Conservation (phyloP, 2,888 invertebrate species). For the Candidula unifasciata region DNA sequence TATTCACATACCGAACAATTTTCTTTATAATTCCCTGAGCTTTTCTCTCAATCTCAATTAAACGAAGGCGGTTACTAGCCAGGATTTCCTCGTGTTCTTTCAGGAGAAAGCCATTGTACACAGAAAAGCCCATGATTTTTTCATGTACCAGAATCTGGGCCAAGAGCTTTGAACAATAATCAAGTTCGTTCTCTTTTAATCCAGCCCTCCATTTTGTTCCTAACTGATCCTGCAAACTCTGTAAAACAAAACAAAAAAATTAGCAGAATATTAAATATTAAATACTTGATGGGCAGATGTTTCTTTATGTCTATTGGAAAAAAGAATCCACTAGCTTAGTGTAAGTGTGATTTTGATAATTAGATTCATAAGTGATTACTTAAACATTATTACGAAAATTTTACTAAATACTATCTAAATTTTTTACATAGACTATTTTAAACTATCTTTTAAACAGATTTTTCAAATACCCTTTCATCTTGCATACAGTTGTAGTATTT, state of each 20-base stretch:
- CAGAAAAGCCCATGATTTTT: conserved; percentile 43
- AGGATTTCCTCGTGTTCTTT: conserved; percentile 46
- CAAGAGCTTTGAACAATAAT: conserved; percentile 26
- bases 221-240: conserved; percentile 34
- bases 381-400: no score
- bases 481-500: no score
- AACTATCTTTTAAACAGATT: no score
- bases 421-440: no score
- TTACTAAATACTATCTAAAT: no score
- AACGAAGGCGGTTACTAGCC: background rate
- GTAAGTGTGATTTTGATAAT: no score
- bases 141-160: conserved; percentile 50
- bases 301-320: no score
- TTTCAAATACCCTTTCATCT: no score
- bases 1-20: conserved; percentile 34
- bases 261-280: no score
- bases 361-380: no score
- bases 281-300: no score
- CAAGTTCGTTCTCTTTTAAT: conserved; percentile 43
- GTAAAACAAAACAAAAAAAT: background rate
- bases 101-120: conserved; percentile 46
- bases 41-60: conserved; percentile 46
- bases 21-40: conserved; percentile 33
- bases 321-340: no score
- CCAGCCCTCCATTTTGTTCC: conserved; percentile 35